Evolutionary conservation across 2,113 vertebrate species (phyloP), one percentile per base, ranked within the genome.

Genomic region (Corythornis cristatus): DNA sequence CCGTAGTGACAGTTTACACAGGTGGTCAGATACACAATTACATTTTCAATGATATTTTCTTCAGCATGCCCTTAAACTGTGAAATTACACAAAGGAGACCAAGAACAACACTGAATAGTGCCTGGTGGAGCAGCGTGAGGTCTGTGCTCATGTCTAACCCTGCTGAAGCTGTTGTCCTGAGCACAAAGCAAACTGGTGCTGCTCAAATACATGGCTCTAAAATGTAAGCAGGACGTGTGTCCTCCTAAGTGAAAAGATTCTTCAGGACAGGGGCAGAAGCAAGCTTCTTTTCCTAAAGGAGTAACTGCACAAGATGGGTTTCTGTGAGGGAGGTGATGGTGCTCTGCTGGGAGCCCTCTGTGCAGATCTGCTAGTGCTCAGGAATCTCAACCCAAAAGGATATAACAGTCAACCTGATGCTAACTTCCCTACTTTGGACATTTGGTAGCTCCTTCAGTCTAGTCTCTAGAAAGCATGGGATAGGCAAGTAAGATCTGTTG

Each of bases 1-100:
- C 66, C 73, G 67, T 61, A 94, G 89, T 56, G 80, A 76, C 92
- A 72, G 76, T 80, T 78, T 79, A 83, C 79, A 79, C 25, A 86
- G 57, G 81, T 62, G 77, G 60, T 73, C 76, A 77, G 51, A 78
- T 46, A 62, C 0, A 2, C 56, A 83, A 60, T 81, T 73, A 43
- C 2, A 25, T 80, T 64, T 82, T 60, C 90, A 76, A 15, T 31
- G 37, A 72, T 25, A 60, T 61, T 72, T 68, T 72, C 71, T 76
- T 56, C 79, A 88, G 17, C 20, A 45, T 82, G 88, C 45, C 53
- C 62, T 85, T 76, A 53, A 91, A 88, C 53, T 45, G 33, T 68
- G 54, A 66, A 73, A 86, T 83, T 12, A 60, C 22, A 56, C 45
- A 68, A 56, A 56, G 29, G 48, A 54, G 56, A 85, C 23, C 56